These are phyloP conservation scores for Mastomys coucha DNA, from an alignment of 2,113 vertebrate genomes.

Conservation along the genomic window DNA sequence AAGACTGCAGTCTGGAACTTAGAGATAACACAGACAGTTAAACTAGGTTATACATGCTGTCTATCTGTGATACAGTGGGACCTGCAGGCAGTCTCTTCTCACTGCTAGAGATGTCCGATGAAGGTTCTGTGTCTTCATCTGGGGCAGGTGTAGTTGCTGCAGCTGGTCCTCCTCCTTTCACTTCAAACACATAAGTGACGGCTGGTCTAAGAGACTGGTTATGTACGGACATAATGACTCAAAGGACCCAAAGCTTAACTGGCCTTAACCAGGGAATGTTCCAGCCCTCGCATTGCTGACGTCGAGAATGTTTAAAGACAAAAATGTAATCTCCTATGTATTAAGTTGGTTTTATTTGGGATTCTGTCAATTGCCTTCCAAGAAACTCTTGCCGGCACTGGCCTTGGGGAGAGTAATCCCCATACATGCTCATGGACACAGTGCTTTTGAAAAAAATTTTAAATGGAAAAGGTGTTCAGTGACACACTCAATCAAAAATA, in stretches of 20 bases:
- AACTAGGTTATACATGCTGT: neutral
- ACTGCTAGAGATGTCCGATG: rapidly evolving
- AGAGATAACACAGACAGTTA: neutral
- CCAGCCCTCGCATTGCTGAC: rapidly evolving
- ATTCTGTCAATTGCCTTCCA: neutral
- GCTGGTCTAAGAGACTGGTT: too few relatives aligned
- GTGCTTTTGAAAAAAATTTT: neutral
- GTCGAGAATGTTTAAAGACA: neutral
- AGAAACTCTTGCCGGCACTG: neutral
- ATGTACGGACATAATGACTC: rapidly evolving
- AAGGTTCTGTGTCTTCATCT: neutral
- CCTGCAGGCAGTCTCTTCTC: neutral
- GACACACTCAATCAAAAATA: neutral
- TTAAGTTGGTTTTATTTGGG: neutral
- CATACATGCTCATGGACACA: neutral
- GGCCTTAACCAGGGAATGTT: rapidly evolving
- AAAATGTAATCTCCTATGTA: neutral
- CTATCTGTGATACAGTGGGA: neutral
- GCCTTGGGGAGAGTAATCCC: neutral
- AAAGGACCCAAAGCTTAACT: rapidly evolving
- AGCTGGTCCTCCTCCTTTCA: neutral
- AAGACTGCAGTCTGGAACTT: neutral
- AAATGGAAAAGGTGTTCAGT: neutral
- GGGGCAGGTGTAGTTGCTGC: rapidly evolving
- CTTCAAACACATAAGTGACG: neutral